Percentiles rank a stretch among this genome's conserved stretches.
Evolutionary conservation across 2,888 invertebrate genomes (phyloP).

Genomic region (Pocota personata): DNA sequence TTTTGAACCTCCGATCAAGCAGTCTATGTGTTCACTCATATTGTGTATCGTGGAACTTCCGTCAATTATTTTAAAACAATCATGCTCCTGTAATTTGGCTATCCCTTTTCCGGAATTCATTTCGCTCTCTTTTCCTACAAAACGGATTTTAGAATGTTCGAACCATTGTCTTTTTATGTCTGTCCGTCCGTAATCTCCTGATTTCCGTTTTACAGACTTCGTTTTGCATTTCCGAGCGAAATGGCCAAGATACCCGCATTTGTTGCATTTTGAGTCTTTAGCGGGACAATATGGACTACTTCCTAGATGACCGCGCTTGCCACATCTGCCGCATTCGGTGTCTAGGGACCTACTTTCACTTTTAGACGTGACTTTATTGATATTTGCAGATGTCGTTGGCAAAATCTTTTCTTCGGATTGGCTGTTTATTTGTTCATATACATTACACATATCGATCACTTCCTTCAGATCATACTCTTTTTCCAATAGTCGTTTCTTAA

Average conservation of each 20-base stretch:
- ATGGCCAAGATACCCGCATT: too few species aligned
- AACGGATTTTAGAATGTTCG: not conserved
- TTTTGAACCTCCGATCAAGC: not conserved
- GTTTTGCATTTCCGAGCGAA: too few species aligned
- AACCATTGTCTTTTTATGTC: not conserved
- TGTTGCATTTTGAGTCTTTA: too few species aligned
- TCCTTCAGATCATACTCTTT: not conserved
- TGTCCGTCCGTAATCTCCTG: too few species aligned
- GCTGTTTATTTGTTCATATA: slow-evolving; percentile 42
- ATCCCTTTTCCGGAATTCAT: not conserved
- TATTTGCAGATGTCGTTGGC: not conserved
- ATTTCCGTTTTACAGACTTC: too few species aligned
- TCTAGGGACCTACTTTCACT: too few species aligned
- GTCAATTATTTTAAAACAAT: not conserved
- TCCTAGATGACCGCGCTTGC: too few species aligned
- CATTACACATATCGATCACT: slow-evolving; percentile 48
- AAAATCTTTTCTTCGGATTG: not conserved
- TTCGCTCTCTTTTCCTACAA: not conserved
- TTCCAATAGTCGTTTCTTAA: not conserved
- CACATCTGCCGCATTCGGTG: too few species aligned
- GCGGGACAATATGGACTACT: too few species aligned
- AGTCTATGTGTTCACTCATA: not conserved
- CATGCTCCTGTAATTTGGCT: not conserved
- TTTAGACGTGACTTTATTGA: too few species aligned
- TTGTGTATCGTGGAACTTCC: not conserved